A percentile compares a stretch with the other conserved stretches of the same genome.
Conservation (phyloP, 2,113 vertebrate species). For the Promerops cafer region DNA sequence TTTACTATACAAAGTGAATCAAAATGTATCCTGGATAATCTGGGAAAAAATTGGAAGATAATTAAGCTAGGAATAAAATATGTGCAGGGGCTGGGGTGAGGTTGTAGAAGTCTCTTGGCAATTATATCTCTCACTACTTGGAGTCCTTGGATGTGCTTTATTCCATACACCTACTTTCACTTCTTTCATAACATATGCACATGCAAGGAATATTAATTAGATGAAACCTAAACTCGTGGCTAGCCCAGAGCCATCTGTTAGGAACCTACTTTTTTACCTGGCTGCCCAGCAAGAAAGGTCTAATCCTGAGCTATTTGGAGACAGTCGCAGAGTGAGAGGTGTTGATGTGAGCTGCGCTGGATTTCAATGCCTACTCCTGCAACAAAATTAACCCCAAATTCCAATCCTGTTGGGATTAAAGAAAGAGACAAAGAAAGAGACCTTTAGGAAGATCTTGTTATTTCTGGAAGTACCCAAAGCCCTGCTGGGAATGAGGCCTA, state of each 20-base stretch:
- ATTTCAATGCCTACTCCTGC: slow-evolving; percentile 5
- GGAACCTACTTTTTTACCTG: slow-evolving; percentile 20
- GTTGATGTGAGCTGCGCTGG: slow-evolving; percentile 4
- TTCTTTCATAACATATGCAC: slow-evolving; percentile 1
- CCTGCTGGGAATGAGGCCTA: slow-evolving; percentile 51
- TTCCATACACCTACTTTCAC: neutral
- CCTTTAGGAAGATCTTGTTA: slow-evolving; percentile 59
- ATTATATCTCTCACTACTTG: neutral
- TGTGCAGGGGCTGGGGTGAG: neutral
- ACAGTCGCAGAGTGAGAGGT: neutral
- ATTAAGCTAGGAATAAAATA: neutral
- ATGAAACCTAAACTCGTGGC: neutral
- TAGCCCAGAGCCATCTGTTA: slow-evolving; percentile 17
- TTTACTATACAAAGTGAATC: neutral
- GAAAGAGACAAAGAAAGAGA: slow-evolving; percentile 54
- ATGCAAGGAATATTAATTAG: slow-evolving; percentile 21
- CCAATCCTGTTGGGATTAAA: slow-evolving; percentile 42
- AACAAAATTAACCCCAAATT: slow-evolving; percentile 54
- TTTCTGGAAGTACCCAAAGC: slow-evolving; percentile 60
- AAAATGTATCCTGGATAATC: neutral
- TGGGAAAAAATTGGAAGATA: neutral
- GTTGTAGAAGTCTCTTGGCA: neutral
- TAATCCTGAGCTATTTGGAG: neutral
- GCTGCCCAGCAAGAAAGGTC: slow-evolving; percentile 18
- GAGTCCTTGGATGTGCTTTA: neutral